A percentile compares a stretch with the other conserved stretches of the same genome.
These are phyloP conservation scores for Hycleus cichorii DNA, from an alignment of 1,140 invertebrate genomes.

Conservation along the genomic window DNA sequence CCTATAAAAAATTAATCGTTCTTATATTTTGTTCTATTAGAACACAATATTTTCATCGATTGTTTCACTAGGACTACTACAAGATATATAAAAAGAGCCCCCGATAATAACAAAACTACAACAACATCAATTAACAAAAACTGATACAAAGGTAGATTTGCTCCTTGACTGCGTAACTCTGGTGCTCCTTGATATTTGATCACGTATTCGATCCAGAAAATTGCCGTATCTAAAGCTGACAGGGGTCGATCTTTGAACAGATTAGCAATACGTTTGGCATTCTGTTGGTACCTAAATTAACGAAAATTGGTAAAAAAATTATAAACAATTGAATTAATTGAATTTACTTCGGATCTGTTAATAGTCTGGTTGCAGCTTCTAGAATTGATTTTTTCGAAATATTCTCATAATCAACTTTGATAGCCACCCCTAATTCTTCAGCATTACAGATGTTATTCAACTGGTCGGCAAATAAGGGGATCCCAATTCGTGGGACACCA, in stretches of 20 bases:
- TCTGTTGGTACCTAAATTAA: slow-evolving; percentile 26
- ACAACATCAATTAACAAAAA: slow-evolving; percentile 23
- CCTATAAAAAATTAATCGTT: too few relatives aligned
- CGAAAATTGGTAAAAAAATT: background rate
- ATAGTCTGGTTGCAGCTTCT: slow-evolving; percentile 27
- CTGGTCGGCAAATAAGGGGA: slow-evolving; percentile 52
- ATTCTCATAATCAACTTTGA: slow-evolving; percentile 34
- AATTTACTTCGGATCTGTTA: slow-evolving; percentile 34
- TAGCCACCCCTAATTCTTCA: slow-evolving; percentile 36
- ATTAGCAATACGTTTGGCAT: slow-evolving; percentile 46
- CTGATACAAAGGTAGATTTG: slow-evolving; percentile 34
- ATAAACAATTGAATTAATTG: too few relatives aligned
- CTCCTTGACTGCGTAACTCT: slow-evolving; percentile 43
- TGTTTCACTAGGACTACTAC: too few relatives aligned
- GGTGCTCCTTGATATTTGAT: slow-evolving; percentile 38
- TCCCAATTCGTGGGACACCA: slow-evolving; percentile 47
- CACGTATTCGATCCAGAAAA: slow-evolving; percentile 44
- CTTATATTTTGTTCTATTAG: too few relatives aligned
- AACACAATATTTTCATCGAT: too few relatives aligned
- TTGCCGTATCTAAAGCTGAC: slow-evolving; percentile 50
- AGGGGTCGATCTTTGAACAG: slow-evolving; percentile 55
- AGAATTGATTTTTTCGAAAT: slow-evolving; percentile 33
- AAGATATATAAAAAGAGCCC: too few relatives aligned
- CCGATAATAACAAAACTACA: background rate
- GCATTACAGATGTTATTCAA: slow-evolving; percentile 41